Base-by-base conservation (phyloP, 2,797 vertebrate species). In the Graptemys geographica region DNA sequence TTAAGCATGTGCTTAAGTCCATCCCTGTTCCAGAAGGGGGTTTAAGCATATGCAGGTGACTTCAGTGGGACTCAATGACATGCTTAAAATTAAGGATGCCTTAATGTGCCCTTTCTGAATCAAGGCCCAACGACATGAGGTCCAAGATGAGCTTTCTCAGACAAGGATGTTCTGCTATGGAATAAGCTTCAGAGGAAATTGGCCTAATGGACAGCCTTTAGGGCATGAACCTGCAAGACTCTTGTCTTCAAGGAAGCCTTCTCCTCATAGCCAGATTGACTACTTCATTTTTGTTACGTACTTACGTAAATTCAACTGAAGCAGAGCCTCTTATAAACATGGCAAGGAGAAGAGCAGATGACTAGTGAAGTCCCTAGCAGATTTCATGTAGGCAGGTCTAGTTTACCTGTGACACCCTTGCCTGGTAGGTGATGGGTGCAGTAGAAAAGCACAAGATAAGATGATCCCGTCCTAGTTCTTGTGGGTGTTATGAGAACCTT, bases 51-150 rank as follows among this genome's bases (percentile, higher is more conserved):
- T 83, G 78, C 28, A 85, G 74, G 41, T 93, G 65, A 78, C 37
- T 84, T 76, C 47, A 84, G 62, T 37, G 79, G 59, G 6, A n/a
- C 11, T 8, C 0, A 1, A 28, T 23, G 23, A 12, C 2, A 37
- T 47, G 59, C 10, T 27, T 12, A 55, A 27, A 53, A 27, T 4
- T 55, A 85, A 83, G 90, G 55, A 89, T 47, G 53, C 92, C 55
- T 52, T n/a, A 89, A 83, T 93, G 83, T 85, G 55, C 51, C 83
- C 94, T 92, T 82, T 79, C 84, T 90, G 83, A 91, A 52, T 78
- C 37, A 74, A 55, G 82, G 79, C 5, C 5, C 83, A 89, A 93
- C 51, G 6, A 10, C 33, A 28, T 21, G n/a, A 89, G 84, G 15
- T 23, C 23, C 47, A 27, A 72, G 79, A 94, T 23, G 59, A 47